phyloP scores from a whole-genome alignment of 2,888 invertebrate genomes.

The Spilarctia lutea region DNA sequence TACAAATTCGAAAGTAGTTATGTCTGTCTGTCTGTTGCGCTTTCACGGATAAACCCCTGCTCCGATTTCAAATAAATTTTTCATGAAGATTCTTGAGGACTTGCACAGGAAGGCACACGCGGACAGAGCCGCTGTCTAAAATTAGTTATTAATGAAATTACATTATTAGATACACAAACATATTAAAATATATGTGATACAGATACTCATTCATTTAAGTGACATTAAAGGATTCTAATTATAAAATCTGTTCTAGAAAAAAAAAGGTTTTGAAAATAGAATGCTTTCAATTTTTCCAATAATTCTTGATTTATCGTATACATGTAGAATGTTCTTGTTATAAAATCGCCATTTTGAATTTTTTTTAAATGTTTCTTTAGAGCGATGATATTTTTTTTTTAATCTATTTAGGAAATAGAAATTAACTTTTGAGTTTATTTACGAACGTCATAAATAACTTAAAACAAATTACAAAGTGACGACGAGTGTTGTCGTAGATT shows the following conservation, averaged over 20 bases:
- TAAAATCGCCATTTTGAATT: background rate
- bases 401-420: background rate
- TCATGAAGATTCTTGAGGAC: no score
- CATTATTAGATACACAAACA: background rate
- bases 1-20: no score
- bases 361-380: background rate
- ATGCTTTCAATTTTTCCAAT: background rate
- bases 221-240: background rate
- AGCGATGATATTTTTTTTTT: background rate
- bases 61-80: no score
- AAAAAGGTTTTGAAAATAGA: background rate
- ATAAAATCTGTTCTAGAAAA: background rate
- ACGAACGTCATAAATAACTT: background rate
- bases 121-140: no score
- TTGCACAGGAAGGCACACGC: no score
- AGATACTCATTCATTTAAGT: background rate
- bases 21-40: no score
- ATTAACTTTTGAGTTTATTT: background rate
- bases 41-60: no score
- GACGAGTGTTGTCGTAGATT: background rate
- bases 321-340: background rate
- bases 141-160: no score
- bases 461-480: background rate
- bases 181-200: background rate
- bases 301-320: background rate